Evolutionary conservation across 2,888 invertebrate genomes (phyloP).

Genomic region (Aricia artaxerxes): DNA sequence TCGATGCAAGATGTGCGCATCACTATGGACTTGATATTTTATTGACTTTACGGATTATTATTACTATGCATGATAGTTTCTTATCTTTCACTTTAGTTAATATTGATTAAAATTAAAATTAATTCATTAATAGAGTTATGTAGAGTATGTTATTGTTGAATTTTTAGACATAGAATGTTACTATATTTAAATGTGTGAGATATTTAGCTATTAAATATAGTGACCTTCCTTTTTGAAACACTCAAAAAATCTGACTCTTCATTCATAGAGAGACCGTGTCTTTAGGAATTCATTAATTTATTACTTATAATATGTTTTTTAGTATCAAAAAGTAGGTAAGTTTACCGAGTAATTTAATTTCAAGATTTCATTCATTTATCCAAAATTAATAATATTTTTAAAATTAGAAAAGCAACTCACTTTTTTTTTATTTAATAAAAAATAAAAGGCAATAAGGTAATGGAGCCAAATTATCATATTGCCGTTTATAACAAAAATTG

Average conservation of each 20-base stretch:
- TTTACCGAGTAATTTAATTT: neutral
- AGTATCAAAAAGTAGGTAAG: neutral
- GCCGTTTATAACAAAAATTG: neutral
- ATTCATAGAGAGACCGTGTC: neutral
- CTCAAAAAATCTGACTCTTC: neutral
- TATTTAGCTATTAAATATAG: slow-evolving; percentile 17
- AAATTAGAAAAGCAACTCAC: too few species aligned
- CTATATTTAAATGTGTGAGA: slow-evolving; percentile 25
- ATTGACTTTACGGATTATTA: neutral
- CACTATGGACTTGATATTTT: neutral
- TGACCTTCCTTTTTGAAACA: slow-evolving; percentile 27
- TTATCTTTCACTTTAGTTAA: slow-evolving; percentile 13
- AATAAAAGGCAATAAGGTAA: slow-evolving; percentile 24
- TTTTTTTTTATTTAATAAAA: neutral
- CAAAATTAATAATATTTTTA: too few species aligned
- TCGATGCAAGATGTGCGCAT: neutral
- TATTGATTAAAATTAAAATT: neutral
- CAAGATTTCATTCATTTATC: neutral
- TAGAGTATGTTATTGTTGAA: slow-evolving; percentile 28
- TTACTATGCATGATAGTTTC: slow-evolving; percentile 17
- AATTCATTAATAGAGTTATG: slow-evolving; percentile 14
- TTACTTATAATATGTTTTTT: neutral
- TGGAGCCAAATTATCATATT: slow-evolving; percentile 25
- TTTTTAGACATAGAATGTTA: slow-evolving; percentile 14
- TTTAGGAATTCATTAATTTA: neutral